phyloP scores from a whole-genome alignment of 2,888 invertebrate genomes.

The Pseudococcus longispinus region DNA sequence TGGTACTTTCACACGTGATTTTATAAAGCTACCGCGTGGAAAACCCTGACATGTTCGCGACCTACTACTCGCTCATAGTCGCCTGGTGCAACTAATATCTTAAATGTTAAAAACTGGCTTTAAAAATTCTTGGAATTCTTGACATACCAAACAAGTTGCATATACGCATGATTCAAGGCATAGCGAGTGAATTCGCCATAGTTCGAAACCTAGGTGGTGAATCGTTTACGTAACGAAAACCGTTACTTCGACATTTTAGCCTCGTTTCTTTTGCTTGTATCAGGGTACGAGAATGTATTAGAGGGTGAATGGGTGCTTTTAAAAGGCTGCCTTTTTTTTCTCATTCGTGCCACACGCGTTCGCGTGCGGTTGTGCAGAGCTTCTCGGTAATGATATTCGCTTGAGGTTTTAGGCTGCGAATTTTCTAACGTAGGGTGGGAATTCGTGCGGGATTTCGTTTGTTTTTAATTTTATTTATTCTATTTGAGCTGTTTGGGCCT shows the following conservation, averaged over 20 bases:
- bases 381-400: neutral
- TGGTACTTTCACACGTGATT: neutral
- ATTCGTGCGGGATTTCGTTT: neutral
- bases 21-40: neutral
- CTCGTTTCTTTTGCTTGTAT: neutral
- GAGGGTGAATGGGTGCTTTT: neutral
- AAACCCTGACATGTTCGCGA: neutral
- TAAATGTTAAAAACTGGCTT: slow-evolving; percentile 32
- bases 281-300: neutral
- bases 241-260: neutral
- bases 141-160: neutral
- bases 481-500: neutral
- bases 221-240: neutral
- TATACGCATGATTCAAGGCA: neutral
- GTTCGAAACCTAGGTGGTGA: neutral
- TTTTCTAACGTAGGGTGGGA: neutral
- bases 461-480: neutral
- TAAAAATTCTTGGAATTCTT: slow-evolving; percentile 4
- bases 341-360: neutral
- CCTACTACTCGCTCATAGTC: neutral
- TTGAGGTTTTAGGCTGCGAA: neutral
- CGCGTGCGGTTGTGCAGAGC: neutral
- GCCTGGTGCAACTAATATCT: slow-evolving; percentile 30
- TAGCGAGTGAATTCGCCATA: neutral
- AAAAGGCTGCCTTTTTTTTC: neutral